A percentile compares a stretch with the other conserved stretches of the same genome.
Conservation (phyloP, 2,113 vertebrate genomes). For the Murina feae region DNA sequence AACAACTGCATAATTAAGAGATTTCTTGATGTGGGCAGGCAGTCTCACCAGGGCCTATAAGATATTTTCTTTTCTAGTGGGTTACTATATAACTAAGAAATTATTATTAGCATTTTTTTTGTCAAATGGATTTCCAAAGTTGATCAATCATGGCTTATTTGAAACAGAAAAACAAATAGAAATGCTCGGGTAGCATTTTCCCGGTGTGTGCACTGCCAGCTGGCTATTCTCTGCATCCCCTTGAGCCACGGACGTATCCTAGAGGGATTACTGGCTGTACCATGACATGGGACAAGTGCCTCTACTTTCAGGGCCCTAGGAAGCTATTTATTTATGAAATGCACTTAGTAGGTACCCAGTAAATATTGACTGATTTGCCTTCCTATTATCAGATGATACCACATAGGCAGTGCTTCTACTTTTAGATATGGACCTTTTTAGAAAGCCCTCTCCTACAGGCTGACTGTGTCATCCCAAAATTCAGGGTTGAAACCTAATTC, state of each 20-base stretch:
- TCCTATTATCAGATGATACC: not conserved
- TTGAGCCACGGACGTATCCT: too few species aligned
- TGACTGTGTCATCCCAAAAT: not conserved
- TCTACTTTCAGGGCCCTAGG: not conserved
- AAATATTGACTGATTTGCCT: not conserved
- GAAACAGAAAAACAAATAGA: not conserved
- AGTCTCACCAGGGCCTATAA: not conserved
- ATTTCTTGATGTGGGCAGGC: not conserved
- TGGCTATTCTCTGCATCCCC: not conserved
- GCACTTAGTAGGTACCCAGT: not conserved
- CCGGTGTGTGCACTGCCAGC: not conserved
- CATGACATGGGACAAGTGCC: too few species aligned
- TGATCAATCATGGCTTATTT: not conserved
- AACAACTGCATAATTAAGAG: not conserved
- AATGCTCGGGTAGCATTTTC: not conserved
- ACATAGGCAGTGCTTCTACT: not conserved
- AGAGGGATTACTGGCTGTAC: too few species aligned
- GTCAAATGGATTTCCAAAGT: not conserved
- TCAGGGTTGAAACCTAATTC: not conserved
- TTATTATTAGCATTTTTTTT: constrained; percentile 9
- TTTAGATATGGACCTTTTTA: not conserved
- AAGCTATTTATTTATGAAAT: not conserved
- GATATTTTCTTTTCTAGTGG: not conserved
- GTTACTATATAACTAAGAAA: constrained; percentile 12
- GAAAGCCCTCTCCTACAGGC: not conserved